Conservation (phyloP, 2,797 vertebrate species). For the Astyanax mexicanus region DNA sequence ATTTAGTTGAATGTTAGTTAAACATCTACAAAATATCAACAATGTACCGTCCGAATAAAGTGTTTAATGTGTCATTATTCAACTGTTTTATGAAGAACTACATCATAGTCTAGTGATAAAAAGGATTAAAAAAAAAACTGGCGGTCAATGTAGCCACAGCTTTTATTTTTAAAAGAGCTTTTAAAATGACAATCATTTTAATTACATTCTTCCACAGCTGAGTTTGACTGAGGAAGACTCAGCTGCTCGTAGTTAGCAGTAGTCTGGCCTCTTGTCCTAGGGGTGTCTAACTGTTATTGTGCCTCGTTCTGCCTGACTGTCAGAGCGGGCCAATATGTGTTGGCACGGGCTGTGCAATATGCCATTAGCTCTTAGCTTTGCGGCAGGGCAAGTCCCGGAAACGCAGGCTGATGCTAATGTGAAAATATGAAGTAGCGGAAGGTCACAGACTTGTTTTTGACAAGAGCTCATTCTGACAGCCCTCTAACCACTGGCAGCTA, state of each 20-base stretch:
- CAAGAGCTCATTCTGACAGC: conserved; percentile 50
- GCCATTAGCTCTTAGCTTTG: conserved; percentile 77
- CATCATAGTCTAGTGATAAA: no score
- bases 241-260: not conserved
- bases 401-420: conserved; percentile 73
- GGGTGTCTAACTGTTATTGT: conserved; percentile 76
- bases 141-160: not conserved
- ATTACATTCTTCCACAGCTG: not conserved
- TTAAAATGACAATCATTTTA: not conserved
- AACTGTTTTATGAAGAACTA: no score
- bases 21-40: no score
- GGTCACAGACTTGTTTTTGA: conserved; percentile 64
- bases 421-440: conserved; percentile 72
- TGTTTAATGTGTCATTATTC: no score
- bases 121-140: not conserved
- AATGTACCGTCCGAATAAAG: no score
- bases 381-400: conserved; percentile 69
- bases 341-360: conserved; percentile 73
- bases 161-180: not conserved
- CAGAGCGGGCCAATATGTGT: conserved; percentile 71
- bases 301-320: conserved; percentile 78
- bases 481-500: conserved; percentile 53
- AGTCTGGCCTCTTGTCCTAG: conserved; percentile 8
- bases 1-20: no score
- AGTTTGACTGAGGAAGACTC: not conserved